phyloP scores from a whole-genome alignment of 53 echinoderm and acorn worm genomes.

The Holothuria leucospilota region DNA sequence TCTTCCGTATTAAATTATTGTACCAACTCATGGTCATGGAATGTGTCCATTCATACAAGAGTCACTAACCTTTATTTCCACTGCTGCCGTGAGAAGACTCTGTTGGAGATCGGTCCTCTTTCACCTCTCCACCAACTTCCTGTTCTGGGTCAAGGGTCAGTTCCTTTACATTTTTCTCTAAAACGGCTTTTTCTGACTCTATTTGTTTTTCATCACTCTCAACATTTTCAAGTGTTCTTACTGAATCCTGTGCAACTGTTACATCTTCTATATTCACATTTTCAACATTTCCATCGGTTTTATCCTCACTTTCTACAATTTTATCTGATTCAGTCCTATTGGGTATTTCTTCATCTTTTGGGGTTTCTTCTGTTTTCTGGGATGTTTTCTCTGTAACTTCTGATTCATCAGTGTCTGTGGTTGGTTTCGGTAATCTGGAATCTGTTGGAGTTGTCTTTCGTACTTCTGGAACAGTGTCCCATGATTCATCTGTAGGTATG shows the following conservation, averaged over 20 bases:
- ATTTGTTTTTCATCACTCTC: background rate
- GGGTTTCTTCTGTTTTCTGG: conserved; percentile 6
- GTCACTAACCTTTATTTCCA: conserved; percentile 36
- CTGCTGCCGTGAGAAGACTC: conserved; percentile 40
- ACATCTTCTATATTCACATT: background rate
- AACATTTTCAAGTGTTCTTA: background rate
- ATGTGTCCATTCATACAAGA: too few species aligned
- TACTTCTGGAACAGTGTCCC: conserved; percentile 79
- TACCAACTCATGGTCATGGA: too few species aligned
- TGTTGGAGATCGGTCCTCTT: conserved; percentile 18
- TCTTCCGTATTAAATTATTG: too few species aligned
- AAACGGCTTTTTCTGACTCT: background rate
- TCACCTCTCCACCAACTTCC: background rate
- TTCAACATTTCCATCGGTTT: background rate
- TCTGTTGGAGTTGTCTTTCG: conserved; percentile 20
- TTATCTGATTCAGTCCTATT: conserved; percentile 24
- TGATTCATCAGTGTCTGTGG: background rate
- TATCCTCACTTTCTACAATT: background rate
- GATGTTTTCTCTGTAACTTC: background rate
- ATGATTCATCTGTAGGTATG: conserved; percentile 69
- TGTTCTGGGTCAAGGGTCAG: conserved; percentile 41
- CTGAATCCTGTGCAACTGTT: background rate
- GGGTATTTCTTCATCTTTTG: conserved; percentile 29
- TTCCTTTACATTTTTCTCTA: conserved; percentile 31
- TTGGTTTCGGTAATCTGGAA: background rate